A percentile compares a stretch with the other conserved stretches of the same genome.
phyloP scores from a whole-genome alignment of 1,140 invertebrate genomes.

The Drosophila willistoni region DNA sequence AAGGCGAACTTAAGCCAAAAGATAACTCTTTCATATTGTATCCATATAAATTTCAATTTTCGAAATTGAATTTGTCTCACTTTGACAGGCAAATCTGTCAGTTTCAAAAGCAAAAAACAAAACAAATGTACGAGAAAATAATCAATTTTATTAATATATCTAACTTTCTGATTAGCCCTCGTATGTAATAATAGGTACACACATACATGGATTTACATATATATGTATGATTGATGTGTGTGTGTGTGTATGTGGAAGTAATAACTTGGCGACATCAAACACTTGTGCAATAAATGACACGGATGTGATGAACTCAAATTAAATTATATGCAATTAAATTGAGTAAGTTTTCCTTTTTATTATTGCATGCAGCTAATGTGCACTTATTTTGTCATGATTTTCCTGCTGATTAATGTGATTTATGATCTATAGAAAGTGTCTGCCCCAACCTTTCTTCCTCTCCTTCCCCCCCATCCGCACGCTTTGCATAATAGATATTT shows the following conservation, averaged over 20 bases:
- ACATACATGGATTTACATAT: too few relatives aligned
- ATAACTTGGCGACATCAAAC: conserved; percentile 2
- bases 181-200: background rate
- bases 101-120: too few relatives aligned
- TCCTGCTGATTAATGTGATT: background rate
- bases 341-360: conserved; percentile 6
- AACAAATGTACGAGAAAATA: too few relatives aligned
- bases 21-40: background rate
- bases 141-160: too few relatives aligned
- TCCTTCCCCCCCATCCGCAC: too few relatives aligned
- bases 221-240: too few relatives aligned
- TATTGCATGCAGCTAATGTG: conserved; percentile 7
- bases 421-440: conserved; percentile 5
- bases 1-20: background rate
- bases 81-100: too few relatives aligned
- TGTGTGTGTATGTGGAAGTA: background rate
- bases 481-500: too few relatives aligned
- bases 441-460: too few relatives aligned
- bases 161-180: background rate
- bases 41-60: background rate
- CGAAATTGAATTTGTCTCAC: too few relatives aligned
- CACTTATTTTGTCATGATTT: conserved; percentile 6
- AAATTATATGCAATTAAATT: conserved; percentile 15
- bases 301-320: conserved; percentile 11
- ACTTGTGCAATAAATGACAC: conserved; percentile 12